phyloP scores from a whole-genome alignment of 2,888 invertebrate genomes.

The Nipponacmea schrenckii region DNA sequence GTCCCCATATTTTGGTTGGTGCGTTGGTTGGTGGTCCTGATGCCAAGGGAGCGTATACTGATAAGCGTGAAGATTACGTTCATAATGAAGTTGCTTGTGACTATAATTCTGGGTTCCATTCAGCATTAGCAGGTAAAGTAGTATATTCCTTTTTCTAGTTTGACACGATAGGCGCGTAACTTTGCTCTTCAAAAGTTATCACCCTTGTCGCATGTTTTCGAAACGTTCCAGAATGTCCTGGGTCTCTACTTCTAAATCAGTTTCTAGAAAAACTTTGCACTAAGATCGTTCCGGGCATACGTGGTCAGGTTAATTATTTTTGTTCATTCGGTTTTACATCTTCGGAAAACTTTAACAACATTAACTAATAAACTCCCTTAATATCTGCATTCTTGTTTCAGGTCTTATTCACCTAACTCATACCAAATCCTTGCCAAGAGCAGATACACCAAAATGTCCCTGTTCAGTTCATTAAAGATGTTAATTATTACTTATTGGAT shows the following conservation, averaged over 20 bases:
- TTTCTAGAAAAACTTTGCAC: too few relatives aligned
- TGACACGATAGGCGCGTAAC: too few relatives aligned
- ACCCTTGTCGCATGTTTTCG: too few relatives aligned
- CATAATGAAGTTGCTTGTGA: slow-evolving; percentile 58
- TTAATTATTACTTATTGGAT: too few relatives aligned
- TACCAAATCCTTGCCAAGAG: slow-evolving; percentile 5
- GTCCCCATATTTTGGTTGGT: slow-evolving; percentile 47
- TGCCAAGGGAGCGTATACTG: slow-evolving; percentile 45
- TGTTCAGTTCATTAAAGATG: not conserved
- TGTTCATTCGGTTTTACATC: too few relatives aligned
- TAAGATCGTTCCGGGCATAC: too few relatives aligned
- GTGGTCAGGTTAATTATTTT: too few relatives aligned
- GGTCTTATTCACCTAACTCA: slow-evolving; percentile 11
- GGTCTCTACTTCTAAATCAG: too few relatives aligned
- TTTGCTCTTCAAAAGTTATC: too few relatives aligned
- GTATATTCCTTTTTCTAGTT: not conserved
- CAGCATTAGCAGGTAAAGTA: slow-evolving; percentile 53
- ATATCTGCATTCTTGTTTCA: not conserved
- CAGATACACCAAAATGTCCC: slow-evolving; percentile 12
- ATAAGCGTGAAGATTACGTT: slow-evolving; percentile 49
- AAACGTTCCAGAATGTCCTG: too few relatives aligned
- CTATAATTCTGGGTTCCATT: slow-evolving; percentile 61
- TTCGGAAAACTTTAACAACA: too few relatives aligned
- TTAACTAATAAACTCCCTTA: too few relatives aligned
- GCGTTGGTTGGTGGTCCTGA: slow-evolving; percentile 57